Evolutionary conservation across 2,888 invertebrate genomes (phyloP), one percentile per base, ranked within the genome.

Genomic region (Rhamphomyia laevipes): DNA sequence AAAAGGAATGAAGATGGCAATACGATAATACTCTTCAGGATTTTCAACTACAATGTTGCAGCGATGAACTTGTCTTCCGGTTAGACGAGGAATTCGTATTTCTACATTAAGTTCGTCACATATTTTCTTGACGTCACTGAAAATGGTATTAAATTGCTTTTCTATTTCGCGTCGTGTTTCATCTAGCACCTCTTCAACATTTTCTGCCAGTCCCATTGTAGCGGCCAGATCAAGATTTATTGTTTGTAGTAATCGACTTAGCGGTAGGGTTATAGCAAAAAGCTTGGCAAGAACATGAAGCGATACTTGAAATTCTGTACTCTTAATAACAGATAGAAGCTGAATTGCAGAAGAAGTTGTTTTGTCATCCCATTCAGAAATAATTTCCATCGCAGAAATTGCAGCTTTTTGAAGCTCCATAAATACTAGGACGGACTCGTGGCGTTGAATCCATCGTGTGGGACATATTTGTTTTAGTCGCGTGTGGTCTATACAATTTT

Each of bases 281-380:
- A 30, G 7, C 11, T 30, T 30, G 6, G 30, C 30, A 9, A 30
- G 6, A 11, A 30, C 30, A 30, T 30, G 30, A 30, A 30, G 30
- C 6, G 30, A 30, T 30, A 30, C 11, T 30, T 30, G 30, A 30
- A 30, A 30, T 11, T 30, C 30, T 30, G 30, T 30, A 30, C 30
- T 30, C 11, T 30, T 30, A 30, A 30, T 11, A 30, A 30, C 30
- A 30, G 11, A 30, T 30, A 30, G 30, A 11, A 30, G 41, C 21
- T 41, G 41, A 41, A 41, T 41, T 41, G 41, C 41, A 12, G 41
- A 17, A 21, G 41, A 41, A 41, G 41, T 41, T 41, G 41, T 41
- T 41, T 41, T 41, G n/a, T 41, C 41, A 41, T 41, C 21, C 41
- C 41, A 41, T 13, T 21, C 41, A 41, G 41, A 41, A 9, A 30